phyloP scores from a whole-genome alignment of 2,113 vertebrate species.

The Antigone vipio region DNA sequence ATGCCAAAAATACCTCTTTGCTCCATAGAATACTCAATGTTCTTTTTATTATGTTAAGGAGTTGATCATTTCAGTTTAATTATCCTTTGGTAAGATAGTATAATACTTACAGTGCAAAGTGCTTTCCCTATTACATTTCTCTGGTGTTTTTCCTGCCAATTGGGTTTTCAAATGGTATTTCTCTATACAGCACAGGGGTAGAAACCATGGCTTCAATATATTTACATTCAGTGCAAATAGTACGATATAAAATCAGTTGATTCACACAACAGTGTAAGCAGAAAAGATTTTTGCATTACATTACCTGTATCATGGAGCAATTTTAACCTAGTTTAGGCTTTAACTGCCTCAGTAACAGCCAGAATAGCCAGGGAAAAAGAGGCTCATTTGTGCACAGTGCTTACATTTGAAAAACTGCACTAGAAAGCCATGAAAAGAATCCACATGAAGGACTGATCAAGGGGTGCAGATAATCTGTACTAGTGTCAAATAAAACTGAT shows the following conservation, averaged over 20 bases:
- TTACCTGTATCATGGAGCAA: background rate
- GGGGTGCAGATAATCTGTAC: background rate
- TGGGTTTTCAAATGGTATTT: slow-evolving; percentile 8
- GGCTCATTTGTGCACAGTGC: background rate
- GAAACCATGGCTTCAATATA: background rate
- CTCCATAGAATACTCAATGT: background rate
- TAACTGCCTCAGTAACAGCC: background rate
- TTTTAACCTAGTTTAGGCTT: slow-evolving; percentile 23
- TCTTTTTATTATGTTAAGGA: slow-evolving; percentile 37
- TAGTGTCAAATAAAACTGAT: background rate
- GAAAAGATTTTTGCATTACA: slow-evolving; percentile 17
- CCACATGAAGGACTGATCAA: background rate
- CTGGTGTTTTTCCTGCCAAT: background rate
- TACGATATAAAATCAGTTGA: background rate
- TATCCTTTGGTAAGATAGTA: slow-evolving; percentile 1
- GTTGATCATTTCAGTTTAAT: slow-evolving; percentile 32
- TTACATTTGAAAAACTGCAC: background rate
- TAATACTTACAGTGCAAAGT: slow-evolving; percentile 2
- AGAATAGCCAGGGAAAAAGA: background rate
- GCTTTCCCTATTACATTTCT: background rate
- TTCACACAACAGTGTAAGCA: background rate
- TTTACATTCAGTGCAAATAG: background rate
- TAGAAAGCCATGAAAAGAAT: background rate
- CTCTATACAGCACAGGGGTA: background rate
- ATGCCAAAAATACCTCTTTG: slow-evolving; percentile 24